Conservation (phyloP, 2,888 invertebrate genomes). For the Nymphalis polychloros region DNA sequence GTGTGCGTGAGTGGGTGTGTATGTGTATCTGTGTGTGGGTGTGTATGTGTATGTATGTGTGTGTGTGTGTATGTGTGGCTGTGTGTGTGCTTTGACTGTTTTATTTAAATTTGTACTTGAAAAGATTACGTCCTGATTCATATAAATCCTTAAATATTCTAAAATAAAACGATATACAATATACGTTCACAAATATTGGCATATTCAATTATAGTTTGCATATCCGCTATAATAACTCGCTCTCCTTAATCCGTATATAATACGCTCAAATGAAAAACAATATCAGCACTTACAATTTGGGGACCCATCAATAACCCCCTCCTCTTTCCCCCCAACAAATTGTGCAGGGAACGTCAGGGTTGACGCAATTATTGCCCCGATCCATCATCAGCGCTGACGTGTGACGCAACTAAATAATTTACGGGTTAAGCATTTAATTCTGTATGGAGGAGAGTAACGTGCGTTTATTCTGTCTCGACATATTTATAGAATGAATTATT, state of each 20-base stretch:
- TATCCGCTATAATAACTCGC: constrained; percentile 8
- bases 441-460: constrained; percentile 39
- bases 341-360: constrained; percentile 48
- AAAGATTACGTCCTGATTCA: too few species aligned
- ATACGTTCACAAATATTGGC: background rate
- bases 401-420: constrained; percentile 78
- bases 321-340: constrained; percentile 22
- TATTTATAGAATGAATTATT: background rate
- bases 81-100: too few species aligned
- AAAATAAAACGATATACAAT: too few species aligned
- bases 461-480: constrained; percentile 2
- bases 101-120: too few species aligned
- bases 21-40: too few species aligned
- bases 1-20: too few species aligned
- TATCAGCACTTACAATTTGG: constrained; percentile 31
- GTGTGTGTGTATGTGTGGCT: too few species aligned
- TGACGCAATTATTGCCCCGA: constrained; percentile 74
- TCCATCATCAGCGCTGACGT: constrained; percentile 72
- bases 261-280: constrained; percentile 36
- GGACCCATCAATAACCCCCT: constrained; percentile 43
- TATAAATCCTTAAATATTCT: too few species aligned
- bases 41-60: too few species aligned
- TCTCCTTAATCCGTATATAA: constrained; percentile 24
- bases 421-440: constrained; percentile 64
- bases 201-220: background rate